Evolutionary conservation across 2,113 vertebrate species (phyloP).

Genomic region (Phrynosoma platyrhinos): DNA sequence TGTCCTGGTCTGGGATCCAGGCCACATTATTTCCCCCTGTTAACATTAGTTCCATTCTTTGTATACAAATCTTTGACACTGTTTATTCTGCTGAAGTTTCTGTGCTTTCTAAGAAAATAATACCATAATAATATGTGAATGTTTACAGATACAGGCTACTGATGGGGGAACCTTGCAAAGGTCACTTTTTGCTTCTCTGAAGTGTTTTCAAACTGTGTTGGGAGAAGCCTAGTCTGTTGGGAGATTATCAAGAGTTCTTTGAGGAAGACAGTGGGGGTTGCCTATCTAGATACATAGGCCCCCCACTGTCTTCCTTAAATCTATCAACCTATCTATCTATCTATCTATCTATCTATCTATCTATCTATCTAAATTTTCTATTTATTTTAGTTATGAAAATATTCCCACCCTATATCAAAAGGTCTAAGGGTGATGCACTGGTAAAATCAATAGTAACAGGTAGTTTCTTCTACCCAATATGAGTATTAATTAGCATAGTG

Average conservation of each 20-base stretch:
- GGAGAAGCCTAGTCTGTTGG: neutral
- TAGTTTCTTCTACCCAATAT: too few species aligned
- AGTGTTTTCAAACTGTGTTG: neutral
- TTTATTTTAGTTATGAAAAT: too few species aligned
- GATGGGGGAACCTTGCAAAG: neutral
- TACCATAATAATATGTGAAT: slow-evolving; percentile 2
- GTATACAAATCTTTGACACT: neutral
- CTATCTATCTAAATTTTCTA: too few species aligned
- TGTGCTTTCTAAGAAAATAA: neutral
- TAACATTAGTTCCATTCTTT: neutral
- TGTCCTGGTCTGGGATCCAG: neutral
- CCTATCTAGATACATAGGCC: too few species aligned
- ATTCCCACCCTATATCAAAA: too few species aligned
- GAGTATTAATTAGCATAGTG: too few species aligned
- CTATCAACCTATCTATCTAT: too few species aligned
- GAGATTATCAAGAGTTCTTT: neutral
- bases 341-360: too few species aligned
- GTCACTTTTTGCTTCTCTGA: neutral
- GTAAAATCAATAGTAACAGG: too few species aligned
- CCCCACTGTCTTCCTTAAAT: too few species aligned
- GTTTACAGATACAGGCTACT: neutral
- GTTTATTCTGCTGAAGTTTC: slow-evolving; percentile 15
- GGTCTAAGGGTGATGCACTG: too few species aligned
- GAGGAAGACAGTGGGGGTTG: too few species aligned
- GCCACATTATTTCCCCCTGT: neutral